These are phyloP conservation scores for Colius striatus DNA, from an alignment of 2,113 vertebrate genomes.

Conservation along the genomic window DNA sequence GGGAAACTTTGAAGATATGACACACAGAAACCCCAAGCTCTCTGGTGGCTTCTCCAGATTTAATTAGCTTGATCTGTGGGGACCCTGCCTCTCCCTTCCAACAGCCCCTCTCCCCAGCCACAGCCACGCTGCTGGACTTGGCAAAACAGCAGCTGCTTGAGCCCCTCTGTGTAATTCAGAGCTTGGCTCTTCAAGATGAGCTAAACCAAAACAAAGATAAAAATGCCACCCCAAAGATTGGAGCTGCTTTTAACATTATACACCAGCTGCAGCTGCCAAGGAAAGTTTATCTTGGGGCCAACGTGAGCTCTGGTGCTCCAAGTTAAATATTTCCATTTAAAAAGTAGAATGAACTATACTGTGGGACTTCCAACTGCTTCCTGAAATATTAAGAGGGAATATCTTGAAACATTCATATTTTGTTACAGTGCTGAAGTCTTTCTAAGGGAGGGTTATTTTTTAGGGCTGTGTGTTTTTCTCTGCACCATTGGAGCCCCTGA, in stretches of 20 bases:
- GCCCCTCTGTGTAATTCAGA: slow-evolving; percentile 62
- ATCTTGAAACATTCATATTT: slow-evolving; percentile 76
- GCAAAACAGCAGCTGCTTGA: slow-evolving; percentile 72
- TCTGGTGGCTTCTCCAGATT: slow-evolving; percentile 74
- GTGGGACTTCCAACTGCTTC: slow-evolving; percentile 73
- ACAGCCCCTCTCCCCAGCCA: slow-evolving; percentile 39
- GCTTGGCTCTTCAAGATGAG: slow-evolving; percentile 71
- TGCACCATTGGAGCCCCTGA: slow-evolving; percentile 50
- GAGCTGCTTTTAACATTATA: slow-evolving; percentile 78
- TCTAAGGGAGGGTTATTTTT: slow-evolving; percentile 57
- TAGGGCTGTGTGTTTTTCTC: slow-evolving; percentile 24
- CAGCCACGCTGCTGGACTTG: slow-evolving; percentile 69
- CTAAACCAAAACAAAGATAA: slow-evolving; percentile 20
- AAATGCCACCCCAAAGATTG: slow-evolving; percentile 52
- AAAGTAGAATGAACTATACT: slow-evolving; percentile 74
- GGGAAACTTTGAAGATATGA: slow-evolving; percentile 72
- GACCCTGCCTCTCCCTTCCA: slow-evolving; percentile 49
- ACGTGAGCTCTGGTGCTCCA: slow-evolving; percentile 72
- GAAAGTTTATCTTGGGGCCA: slow-evolving; percentile 82
- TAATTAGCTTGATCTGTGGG: slow-evolving; percentile 76
- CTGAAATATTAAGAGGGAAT: slow-evolving; percentile 74
- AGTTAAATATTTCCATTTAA: slow-evolving; percentile 83
- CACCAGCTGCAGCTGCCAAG: slow-evolving; percentile 69
- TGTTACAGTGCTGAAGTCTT: slow-evolving; percentile 68
- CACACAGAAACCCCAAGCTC: slow-evolving; percentile 65